Base-by-base conservation (phyloP, 2,888 invertebrate species). In the Rhagonycha lutea region DNA sequence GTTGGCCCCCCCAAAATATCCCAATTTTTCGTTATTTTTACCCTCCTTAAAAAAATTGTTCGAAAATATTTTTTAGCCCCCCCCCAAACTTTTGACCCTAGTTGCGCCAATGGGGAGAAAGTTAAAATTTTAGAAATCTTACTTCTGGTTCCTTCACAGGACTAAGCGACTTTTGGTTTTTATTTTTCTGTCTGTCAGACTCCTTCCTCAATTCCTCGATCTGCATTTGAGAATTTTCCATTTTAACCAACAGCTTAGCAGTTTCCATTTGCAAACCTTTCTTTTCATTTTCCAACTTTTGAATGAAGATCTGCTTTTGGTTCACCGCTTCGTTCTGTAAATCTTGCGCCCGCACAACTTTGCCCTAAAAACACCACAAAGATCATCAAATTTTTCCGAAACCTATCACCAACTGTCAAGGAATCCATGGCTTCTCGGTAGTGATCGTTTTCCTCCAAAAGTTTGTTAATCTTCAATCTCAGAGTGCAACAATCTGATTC, bases 361-460 rank as follows among this genome's bases (percentile, higher is more conserved):
- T 90, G 78, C 85, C 69, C 78, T 78, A 65, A 62, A 68, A 72
- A 28, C 11, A 26, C 61, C 2, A 14, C 3, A 12, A 63, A 11
- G 7, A 2, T 7, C 12, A 47, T 7, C 7, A n/a, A 47, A n/a
- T n/a, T 47, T n/a, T 47, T 47, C 2, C 2, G 12, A n/a, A 47
- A 2, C 5, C 4, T 47, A 0, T 11, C 3, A 65, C 14, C 82
- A 79, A 92, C 92, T 78, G 91, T 90, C 79, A 95, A 89, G 28
- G 91, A 90, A 76, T 90, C 89, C 23, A 94, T 90, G 29, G 92
- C 87, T 72, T 92, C 86, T 79, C 93, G 92, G 81, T 93, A 93
- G 80, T 90, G 91, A 32, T 89, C 90, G 72, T 91, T 90, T 83
- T 93, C 92, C 78, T 93, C 92, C 26, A 91, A 89, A 76, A 93